Conservation (phyloP, 2,888 invertebrate genomes). For the Pristionchus japonicus region DNA sequence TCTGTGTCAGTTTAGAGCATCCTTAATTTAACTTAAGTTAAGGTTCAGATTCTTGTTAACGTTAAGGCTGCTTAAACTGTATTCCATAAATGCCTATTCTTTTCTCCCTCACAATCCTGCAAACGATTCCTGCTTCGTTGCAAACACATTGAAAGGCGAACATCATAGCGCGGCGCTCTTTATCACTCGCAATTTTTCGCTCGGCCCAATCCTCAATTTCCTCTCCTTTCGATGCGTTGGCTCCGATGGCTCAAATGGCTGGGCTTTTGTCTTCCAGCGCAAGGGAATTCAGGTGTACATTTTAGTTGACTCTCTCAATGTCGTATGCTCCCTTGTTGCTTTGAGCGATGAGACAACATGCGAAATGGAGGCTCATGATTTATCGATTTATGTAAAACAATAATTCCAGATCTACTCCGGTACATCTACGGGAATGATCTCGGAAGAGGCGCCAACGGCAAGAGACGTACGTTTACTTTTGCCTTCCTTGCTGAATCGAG, state of each 20-base stretch:
- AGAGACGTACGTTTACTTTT: background rate
- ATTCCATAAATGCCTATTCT: background rate
- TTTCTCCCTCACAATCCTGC: background rate
- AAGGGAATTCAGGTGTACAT: slow-evolving; percentile 21
- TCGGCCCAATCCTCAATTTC: background rate
- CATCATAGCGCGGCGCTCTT: background rate
- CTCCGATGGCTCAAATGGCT: background rate
- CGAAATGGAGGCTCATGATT: too few species aligned
- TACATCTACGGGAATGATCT: slow-evolving; percentile 72
- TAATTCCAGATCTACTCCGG: slow-evolving; percentile 69
- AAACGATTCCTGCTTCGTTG: too few species aligned
- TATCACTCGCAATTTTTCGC: background rate
- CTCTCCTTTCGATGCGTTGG: background rate
- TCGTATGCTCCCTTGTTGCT: too few species aligned
- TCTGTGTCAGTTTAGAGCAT: slow-evolving; percentile 54
- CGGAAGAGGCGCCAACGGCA: background rate
- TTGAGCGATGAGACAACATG: too few species aligned
- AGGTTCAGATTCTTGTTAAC: too few species aligned
- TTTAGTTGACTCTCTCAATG: too few species aligned
- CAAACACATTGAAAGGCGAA: background rate
- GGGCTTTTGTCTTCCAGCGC: background rate
- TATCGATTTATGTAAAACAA: too few species aligned
- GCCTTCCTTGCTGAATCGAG: too few species aligned
- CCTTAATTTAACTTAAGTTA: too few species aligned
- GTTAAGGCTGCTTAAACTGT: too few species aligned